Base-by-base conservation (phyloP, 2,888 invertebrate genomes). In the Hemistola chrysoprasaria region DNA sequence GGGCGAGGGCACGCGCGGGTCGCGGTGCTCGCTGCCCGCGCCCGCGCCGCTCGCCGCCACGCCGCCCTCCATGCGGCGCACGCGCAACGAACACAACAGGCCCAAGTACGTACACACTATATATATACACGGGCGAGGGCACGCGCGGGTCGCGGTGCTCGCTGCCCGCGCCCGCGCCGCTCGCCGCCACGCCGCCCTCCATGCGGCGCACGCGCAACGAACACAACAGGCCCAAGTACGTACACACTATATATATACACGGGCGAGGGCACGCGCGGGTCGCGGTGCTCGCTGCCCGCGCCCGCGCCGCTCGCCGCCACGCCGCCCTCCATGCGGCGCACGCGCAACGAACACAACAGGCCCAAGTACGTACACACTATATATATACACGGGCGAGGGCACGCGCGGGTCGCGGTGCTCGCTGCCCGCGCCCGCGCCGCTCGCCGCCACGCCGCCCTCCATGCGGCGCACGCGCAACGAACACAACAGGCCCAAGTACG, bases 1-100 rank as follows among this genome's bases (percentile, higher is more conserved):
- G 36, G 61, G 50, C 40, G 62, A 59, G 34, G 65, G 44, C 1
- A 46, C 40, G 59, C 70, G 76, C 46, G 77, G 75, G 6, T 72
- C 76, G 37, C 71, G 77, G 42, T 62, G 59, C 55, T 79, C 80
- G 44, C 74, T 80, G 60, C 78, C 77, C 45, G n/a, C n/a, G n/a
- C n/a, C n/a, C n/a, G 70, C 72, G 50, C 62, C 62, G 47, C 46
- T 61, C 49, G 48, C 56, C 31, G 42, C 60, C 54, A 59, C 54
- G 11, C 47, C 53, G 33, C 49, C 52, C 11, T 36, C 54, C 28
- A 59, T 45, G 42, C 50, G 66, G 6, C 63, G 63, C 10, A 23
- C 51, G 11, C 54, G 59, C 26, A 34, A 58, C 1, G 66, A 65
- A 34, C 41, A 45, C 44, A 56, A 41, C 11, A 42, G 65, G 1